Percentiles rank a stretch among this genome's conserved stretches.
These are phyloP conservation scores for Microtus pennsylvanicus DNA, from an alignment of 2,113 vertebrate species.

Conservation along the genomic window DNA sequence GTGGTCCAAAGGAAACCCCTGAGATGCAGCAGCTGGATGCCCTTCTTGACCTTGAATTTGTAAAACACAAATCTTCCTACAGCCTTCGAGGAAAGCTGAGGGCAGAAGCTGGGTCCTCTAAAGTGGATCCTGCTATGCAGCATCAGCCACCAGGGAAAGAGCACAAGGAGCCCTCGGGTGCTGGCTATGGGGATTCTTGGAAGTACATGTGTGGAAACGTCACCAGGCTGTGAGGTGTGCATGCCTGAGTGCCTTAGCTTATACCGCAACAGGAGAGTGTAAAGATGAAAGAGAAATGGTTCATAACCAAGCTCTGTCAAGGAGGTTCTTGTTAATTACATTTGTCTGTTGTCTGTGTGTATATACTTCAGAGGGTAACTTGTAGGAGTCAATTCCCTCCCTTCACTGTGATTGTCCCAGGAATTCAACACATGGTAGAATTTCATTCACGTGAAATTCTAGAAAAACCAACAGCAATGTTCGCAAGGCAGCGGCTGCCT, in stretches of 20 bases:
- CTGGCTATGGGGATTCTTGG: accelerated
- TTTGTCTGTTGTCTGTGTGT: neutral
- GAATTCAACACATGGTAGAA: neutral
- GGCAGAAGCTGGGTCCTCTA: neutral
- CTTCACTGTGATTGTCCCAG: neutral
- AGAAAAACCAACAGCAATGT: neutral
- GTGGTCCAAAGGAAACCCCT: neutral
- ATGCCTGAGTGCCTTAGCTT: neutral
- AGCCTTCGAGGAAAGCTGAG: neutral
- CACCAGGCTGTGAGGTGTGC: neutral
- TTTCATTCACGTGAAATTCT: neutral
- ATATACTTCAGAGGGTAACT: neutral
- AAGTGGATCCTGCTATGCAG: neutral
- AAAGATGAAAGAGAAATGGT: neutral
- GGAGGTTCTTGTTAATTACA: neutral
- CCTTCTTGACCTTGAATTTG: neutral
- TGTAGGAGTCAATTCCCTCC: neutral
- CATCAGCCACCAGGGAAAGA: neutral
- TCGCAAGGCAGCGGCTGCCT: neutral
- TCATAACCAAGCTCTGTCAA: neutral
- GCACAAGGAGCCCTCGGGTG: accelerated
- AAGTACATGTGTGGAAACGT: neutral
- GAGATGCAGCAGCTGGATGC: neutral
- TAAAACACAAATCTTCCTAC: neutral
- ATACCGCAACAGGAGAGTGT: neutral